Base-by-base conservation (phyloP, 1,140 invertebrate species). In the Argopecten irradians region DNA sequence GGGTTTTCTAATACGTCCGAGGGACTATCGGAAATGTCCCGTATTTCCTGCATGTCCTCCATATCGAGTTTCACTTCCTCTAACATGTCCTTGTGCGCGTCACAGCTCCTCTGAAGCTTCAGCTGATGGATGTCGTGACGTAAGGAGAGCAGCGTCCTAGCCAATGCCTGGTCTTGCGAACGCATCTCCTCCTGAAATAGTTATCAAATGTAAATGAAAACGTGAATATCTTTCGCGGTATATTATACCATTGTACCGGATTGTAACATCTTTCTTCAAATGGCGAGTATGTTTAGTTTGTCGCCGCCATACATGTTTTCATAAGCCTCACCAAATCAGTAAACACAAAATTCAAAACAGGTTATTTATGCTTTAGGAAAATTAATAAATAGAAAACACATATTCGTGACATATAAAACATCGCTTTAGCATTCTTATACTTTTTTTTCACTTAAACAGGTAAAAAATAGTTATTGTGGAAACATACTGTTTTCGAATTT, bases 1-100 rank as follows among this genome's bases (percentile, higher is more conserved):
- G 94, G 93, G 71, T 92, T 92, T 87, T 93, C 91, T 32, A 88
- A 87, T 28, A 92, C 83, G 39, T 92, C 89, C 0, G 90, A 84
- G 28, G 93, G 94, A 22, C 93, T 86, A 85, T 95, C 94, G 34
- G 93, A 93, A 71, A 95, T 90, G 41, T 93, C 92, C 32, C 91
- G 86, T 33, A 94, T 89, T 43, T 93, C 91, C 16, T 92, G 88
- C 9, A 93, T 89, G 82, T 94, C 94, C 82, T 94, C 93, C 82
- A 95, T 91, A 33, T 94, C 94, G n/a, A 84, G 90, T 46, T 93
- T 92, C 28, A 93, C 93, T 85, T 94, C 93, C 13, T 94, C 94
- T 28, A 95, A 84, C 92, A 94, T 92, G 16, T 94, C 94, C 35
- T 92, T 90, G 86, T 95, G 94, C 34, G 93, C 91, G 55, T 94